A percentile compares a stretch with the other conserved stretches of the same genome.
These are phyloP conservation scores for Drosophila mayri DNA, from an alignment of 1,140 invertebrate genomes.

Conservation along the genomic window DNA sequence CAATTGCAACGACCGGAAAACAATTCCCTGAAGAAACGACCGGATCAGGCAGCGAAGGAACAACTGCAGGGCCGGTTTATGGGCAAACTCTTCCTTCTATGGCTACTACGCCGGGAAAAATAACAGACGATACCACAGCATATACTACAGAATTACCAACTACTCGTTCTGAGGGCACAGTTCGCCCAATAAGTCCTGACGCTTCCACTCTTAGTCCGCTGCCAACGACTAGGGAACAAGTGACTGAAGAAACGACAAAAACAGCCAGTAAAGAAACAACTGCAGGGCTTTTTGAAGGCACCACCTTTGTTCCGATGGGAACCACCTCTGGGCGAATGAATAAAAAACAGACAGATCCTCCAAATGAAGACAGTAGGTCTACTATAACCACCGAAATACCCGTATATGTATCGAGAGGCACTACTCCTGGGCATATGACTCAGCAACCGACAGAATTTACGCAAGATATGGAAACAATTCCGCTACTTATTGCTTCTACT, in stretches of 20 bases:
- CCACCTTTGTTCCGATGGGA: neutral
- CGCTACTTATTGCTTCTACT: constrained; percentile 22
- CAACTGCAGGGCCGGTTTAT: too few relatives aligned
- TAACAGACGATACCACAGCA: too few relatives aligned
- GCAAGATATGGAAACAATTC: neutral
- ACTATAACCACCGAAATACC: neutral
- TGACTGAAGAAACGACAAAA: neutral
- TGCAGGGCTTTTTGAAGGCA: neutral
- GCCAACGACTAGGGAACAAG: neutral
- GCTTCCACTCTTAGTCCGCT: too few relatives aligned
- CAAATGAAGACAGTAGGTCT: neutral
- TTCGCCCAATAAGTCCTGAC: too few relatives aligned
- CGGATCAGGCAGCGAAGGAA: too few relatives aligned
- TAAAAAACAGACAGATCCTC: constrained; percentile 1
- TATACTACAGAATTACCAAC: too few relatives aligned
- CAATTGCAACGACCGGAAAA: neutral
- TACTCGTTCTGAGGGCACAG: too few relatives aligned
- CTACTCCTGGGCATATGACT: neutral
- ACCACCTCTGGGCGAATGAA: neutral
- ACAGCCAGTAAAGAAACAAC: neutral
- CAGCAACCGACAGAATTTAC: constrained; percentile 7
- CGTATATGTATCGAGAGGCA: neutral
- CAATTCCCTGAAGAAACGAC: too few relatives aligned
- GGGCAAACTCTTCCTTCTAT: too few relatives aligned
- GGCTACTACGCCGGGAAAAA: too few relatives aligned